Evolutionary conservation across 1,140 invertebrate genomes (phyloP).

Genomic region (Aphaenogaster floridana): DNA sequence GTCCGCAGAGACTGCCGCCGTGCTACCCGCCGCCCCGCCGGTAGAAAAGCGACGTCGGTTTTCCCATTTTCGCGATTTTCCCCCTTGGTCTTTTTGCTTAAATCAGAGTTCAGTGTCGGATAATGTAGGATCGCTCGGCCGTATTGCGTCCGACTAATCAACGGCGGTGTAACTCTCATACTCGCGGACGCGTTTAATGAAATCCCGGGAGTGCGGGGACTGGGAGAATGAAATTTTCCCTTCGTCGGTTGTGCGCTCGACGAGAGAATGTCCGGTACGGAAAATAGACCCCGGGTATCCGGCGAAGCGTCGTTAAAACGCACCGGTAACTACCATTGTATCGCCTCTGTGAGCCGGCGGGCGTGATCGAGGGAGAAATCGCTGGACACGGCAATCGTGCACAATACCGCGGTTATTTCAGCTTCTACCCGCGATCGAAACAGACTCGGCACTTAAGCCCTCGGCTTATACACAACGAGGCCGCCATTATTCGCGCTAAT

Average conservation of each 20-base stretch:
- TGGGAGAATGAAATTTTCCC: conserved; percentile 51
- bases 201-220: conserved; percentile 42
- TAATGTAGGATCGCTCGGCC: conserved; percentile 41
- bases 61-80: background rate
- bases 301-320: conserved; percentile 31
- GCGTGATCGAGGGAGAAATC: conserved; percentile 50
- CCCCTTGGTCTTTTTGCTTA: background rate
- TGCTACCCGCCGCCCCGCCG: no score
- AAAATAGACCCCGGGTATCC: conserved; percentile 51
- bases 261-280: conserved; percentile 21
- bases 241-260: background rate
- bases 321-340: conserved; percentile 31
- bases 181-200: conserved; percentile 62
- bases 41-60: background rate
- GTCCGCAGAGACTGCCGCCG: background rate
- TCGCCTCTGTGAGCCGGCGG: background rate
- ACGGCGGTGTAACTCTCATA: conserved; percentile 69
- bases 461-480: conserved; percentile 31
- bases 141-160: conserved; percentile 63
- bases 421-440: conserved; percentile 40
- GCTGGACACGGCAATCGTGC: conserved; percentile 22
- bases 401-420: conserved; percentile 54
- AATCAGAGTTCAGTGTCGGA: conserved; percentile 32
- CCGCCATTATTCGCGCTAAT: conserved; percentile 53
- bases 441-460: conserved; percentile 46